Evolutionary conservation across 2,797 vertebrate species (phyloP), one percentile per base, ranked within the genome.

Genomic region (Botia kubotai): DNA sequence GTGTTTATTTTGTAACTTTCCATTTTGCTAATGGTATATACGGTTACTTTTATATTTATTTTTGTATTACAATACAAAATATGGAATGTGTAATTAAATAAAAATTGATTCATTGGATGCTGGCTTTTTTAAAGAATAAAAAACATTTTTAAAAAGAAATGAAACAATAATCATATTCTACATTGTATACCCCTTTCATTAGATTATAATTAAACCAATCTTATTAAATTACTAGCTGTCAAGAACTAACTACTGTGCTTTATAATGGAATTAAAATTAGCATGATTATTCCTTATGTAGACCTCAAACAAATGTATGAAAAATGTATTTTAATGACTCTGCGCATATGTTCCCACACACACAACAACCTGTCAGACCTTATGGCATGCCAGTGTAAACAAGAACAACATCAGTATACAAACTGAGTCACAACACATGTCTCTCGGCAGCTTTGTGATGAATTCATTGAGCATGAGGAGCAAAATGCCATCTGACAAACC

Each of bases 401-500:
- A 77, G n/a, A 57, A n/a, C 43, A 62, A 53, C 73, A 63, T 75
- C 55, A 67, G 66, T 70, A 60, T 60, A 71, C 58, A 72, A 79
- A 60, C 43, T 29, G 53, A 57, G 58, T 43, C 75, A 72, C 2
- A 53, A 23, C 78, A 67, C 65, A 55, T 67, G 62, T 57, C 55
- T 26, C 50, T 63, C 58, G 19, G 48, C 11, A 21, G 17, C 19
- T 21, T 39, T 43, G 53, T 80, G 82, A 80, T 74, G 68, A 48
- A 72, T 52, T 50, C 52, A 68, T 21, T 53, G 70, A 53, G 68
- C 77, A 62, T 33, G 13, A 79, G 14, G 39, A 73, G 21, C 7
- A 67, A 39, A 62, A 80, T 53, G 21, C 21, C 78, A 73, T 82
- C 66, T 76, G 70, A 75, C 63, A 77, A 43, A 77, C 7, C 23